A percentile compares a stretch with the other conserved stretches of the same genome.
These are phyloP conservation scores for Drosophila kurseongensis DNA, from an alignment of 1,140 invertebrate genomes.

Conservation along the genomic window DNA sequence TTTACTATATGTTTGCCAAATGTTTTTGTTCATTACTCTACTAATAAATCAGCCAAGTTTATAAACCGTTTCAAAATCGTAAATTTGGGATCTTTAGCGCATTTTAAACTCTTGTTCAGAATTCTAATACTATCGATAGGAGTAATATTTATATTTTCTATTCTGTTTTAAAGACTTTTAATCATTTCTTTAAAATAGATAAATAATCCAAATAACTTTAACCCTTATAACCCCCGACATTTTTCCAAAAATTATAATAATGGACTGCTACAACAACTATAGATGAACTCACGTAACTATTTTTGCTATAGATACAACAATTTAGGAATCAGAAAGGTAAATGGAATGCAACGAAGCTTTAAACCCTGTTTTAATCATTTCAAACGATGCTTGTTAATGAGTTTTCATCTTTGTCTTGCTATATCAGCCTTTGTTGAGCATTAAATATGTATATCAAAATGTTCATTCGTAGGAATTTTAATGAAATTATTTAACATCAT, in stretches of 20 bases:
- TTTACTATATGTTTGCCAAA: no score
- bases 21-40: no score
- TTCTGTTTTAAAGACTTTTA: no score
- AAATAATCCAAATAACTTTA: neutral
- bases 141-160: no score
- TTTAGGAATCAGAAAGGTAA: conserved; percentile 8
- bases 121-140: no score
- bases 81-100: no score
- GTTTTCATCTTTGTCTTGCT: neutral
- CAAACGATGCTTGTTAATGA: neutral
- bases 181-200: no score
- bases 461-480: neutral
- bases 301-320: conserved; percentile 2
- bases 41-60: no score
- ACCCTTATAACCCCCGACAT: neutral
- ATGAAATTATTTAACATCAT: neutral
- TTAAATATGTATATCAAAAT: neutral
- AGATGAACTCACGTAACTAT: conserved; percentile 3
- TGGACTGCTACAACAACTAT: neutral
- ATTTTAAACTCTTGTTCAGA: no score
- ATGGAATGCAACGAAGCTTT: neutral
- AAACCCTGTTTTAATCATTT: neutral
- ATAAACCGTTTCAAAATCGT: no score
- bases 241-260: neutral
- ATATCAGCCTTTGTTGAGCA: neutral